These are phyloP conservation scores for Acrobasis suavella DNA, from an alignment of 2,888 invertebrate genomes.

Conservation along the genomic window DNA sequence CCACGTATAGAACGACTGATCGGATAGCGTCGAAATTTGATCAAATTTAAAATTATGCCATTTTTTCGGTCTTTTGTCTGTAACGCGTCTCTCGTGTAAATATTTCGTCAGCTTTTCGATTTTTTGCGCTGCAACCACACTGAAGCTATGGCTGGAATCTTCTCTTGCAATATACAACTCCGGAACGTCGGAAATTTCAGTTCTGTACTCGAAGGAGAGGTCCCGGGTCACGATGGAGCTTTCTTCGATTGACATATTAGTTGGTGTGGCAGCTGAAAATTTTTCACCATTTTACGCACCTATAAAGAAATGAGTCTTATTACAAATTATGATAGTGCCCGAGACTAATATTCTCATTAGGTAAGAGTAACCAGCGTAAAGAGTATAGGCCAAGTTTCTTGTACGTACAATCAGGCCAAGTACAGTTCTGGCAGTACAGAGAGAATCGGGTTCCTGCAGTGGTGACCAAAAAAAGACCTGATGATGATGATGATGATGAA, in stretches of 20 bases:
- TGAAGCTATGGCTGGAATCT: constrained; percentile 47
- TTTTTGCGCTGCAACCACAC: constrained; percentile 68
- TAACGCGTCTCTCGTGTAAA: constrained; percentile 48
- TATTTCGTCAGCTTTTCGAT: constrained; percentile 78
- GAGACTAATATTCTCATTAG: neutral
- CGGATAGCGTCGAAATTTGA: constrained; percentile 40
- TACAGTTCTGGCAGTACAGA: too few relatives aligned
- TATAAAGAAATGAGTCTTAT: constrained; percentile 44
- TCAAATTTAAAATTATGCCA: constrained; percentile 63
- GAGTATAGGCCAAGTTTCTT: too few relatives aligned
- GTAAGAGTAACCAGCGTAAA: too few relatives aligned
- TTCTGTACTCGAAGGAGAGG: constrained; percentile 57
- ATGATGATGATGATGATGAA: too few relatives aligned
- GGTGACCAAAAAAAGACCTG: too few relatives aligned
- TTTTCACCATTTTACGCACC: constrained; percentile 70
- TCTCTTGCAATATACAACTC: constrained; percentile 43
- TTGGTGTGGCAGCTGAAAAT: constrained; percentile 68
- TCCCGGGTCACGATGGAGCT: constrained; percentile 52
- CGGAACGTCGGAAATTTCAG: constrained; percentile 50
- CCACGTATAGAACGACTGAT: constrained; percentile 48
- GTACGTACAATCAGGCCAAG: too few relatives aligned
- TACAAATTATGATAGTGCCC: constrained; percentile 5
- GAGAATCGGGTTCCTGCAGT: too few relatives aligned
- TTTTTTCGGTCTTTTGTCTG: constrained; percentile 54
- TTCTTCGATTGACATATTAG: constrained; percentile 46